These are phyloP conservation scores for Platichthys stellatus DNA, from an alignment of 2,113 vertebrate genomes.

Conservation along the genomic window DNA sequence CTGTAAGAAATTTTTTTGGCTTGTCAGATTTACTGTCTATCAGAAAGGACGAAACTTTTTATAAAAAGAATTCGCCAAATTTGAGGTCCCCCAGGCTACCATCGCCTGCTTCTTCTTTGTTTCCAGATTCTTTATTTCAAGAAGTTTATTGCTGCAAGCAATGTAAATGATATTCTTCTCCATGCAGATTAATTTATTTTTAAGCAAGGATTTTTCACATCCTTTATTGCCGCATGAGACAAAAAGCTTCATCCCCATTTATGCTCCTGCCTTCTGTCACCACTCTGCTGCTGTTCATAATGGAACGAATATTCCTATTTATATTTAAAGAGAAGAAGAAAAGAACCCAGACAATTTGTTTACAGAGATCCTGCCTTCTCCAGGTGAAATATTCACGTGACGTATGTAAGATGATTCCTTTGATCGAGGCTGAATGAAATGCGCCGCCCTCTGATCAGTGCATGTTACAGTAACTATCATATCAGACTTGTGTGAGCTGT, in stretches of 20 bases:
- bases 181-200: conserved; percentile 21
- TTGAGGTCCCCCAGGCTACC: conserved; percentile 28
- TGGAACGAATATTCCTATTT: conserved; percentile 43
- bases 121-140: conserved; percentile 35
- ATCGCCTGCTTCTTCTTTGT: conserved; percentile 10
- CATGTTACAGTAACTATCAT: conserved; percentile 46
- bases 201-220: not conserved
- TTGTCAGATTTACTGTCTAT: conserved; percentile 34
- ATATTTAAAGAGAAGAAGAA: conserved; percentile 51
- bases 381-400: conserved; percentile 58
- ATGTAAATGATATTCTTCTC: conserved; percentile 15
- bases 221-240: conserved; percentile 38
- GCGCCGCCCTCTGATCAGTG: conserved; percentile 25
- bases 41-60: conserved; percentile 52
- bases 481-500: conserved; percentile 65
- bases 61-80: conserved; percentile 54
- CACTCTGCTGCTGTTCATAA: conserved; percentile 32
- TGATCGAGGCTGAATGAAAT: conserved; percentile 18
- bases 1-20: conserved; percentile 59
- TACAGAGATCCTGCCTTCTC: conserved; percentile 75
- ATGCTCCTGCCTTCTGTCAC: conserved; percentile 39
- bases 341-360: conserved; percentile 52
- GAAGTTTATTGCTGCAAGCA: conserved; percentile 40
- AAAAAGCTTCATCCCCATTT: not conserved
- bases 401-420: conserved; percentile 59